Evolutionary conservation across 2,888 invertebrate species (phyloP), one percentile per base, ranked within the genome.

Genomic region (Listrodromus nycthemerus): DNA sequence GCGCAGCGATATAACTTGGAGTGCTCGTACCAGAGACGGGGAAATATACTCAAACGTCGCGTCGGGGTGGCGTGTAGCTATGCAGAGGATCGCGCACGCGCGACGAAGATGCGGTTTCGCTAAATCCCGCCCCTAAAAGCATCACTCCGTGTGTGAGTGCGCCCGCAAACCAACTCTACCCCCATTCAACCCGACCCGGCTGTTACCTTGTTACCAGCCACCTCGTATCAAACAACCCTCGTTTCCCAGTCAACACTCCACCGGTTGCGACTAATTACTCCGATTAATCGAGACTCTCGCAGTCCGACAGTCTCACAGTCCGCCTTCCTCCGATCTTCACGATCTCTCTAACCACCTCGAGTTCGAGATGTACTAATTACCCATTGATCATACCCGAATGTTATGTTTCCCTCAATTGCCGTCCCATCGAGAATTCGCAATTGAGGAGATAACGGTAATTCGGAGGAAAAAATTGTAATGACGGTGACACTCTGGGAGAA

Each of bases 251-350:
- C 92, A 92, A 92, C 92, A 91, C 91, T 91, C 88, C 58, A 75
- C 24, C 89, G 89, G 88, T 90, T 87, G 88, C 87, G 89, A 91
- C 91, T 91, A 92, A 92, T 92, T 92, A 91, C 91, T 89, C 90
- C 90, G 91, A 91, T 92, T 92, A 92, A 92, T 91, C 89, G 89
- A 66, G 48, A 58, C 77, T 69, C 33, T 52, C 67, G 27, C 33
- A 13, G 27, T 21, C 41, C n/a, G n/a, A n/a, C n/a, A n/a, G n/a
- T n/a, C n/a, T n/a, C n/a, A n/a, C n/a, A n/a, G n/a, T n/a, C 19
- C 55, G 66, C 13, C 58, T 45, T 13, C 21, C 65, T n/a, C 19
- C 50, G 66, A 13, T 27, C 45, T 69, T 70, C 66, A 48, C 61
- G 77, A 61, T 69, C 66, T 71, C 66, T 66, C 75, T 37, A 61